These are phyloP conservation scores for Chaetodon auriga DNA, from an alignment of 2,113 vertebrate genomes.

Conservation along the genomic window DNA sequence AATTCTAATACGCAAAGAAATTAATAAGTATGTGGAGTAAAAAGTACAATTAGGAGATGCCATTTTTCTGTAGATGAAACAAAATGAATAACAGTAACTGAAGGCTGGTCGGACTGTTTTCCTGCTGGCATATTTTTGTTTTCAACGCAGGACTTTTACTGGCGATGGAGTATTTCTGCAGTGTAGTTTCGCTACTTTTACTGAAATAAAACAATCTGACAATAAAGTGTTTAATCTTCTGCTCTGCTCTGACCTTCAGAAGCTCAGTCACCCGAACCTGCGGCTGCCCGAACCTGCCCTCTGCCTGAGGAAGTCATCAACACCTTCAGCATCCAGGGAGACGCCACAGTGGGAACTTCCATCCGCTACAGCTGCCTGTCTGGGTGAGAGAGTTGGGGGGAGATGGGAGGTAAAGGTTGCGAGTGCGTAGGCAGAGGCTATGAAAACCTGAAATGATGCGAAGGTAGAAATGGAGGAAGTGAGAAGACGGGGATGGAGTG, in stretches of 20 bases:
- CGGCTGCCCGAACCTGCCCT: slow-evolving; percentile 68
- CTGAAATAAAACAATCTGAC: not conserved
- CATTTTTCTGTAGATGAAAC: not conserved
- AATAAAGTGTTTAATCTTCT: not conserved
- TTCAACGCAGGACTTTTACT: not conserved
- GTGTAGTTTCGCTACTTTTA: not conserved
- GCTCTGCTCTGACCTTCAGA: slow-evolving; percentile 45
- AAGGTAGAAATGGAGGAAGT: slow-evolving; percentile 68
- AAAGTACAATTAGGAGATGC: not conserved
- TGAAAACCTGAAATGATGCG: slow-evolving; percentile 54
- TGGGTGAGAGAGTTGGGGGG: slow-evolving; percentile 76
- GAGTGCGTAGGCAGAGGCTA: slow-evolving; percentile 41
- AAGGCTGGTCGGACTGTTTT: not conserved
- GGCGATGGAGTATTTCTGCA: not conserved
- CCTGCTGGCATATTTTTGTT: not conserved
- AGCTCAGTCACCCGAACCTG: slow-evolving; percentile 4
- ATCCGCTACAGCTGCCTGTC: slow-evolving; percentile 83
- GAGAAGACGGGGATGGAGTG: slow-evolving; percentile 61
- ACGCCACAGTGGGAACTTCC: slow-evolving; percentile 70
- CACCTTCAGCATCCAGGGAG: slow-evolving; percentile 79
- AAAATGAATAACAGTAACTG: not conserved
- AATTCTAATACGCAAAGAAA: not conserved
- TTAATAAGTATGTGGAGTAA: not conserved
- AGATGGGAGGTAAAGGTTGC: slow-evolving; percentile 8
- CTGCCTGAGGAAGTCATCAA: slow-evolving; percentile 73